Percentiles rank a stretch among this genome's conserved stretches.
These are phyloP conservation scores for Lacanobia oleracea DNA, from an alignment of 2,888 invertebrate species.

Conservation along the genomic window DNA sequence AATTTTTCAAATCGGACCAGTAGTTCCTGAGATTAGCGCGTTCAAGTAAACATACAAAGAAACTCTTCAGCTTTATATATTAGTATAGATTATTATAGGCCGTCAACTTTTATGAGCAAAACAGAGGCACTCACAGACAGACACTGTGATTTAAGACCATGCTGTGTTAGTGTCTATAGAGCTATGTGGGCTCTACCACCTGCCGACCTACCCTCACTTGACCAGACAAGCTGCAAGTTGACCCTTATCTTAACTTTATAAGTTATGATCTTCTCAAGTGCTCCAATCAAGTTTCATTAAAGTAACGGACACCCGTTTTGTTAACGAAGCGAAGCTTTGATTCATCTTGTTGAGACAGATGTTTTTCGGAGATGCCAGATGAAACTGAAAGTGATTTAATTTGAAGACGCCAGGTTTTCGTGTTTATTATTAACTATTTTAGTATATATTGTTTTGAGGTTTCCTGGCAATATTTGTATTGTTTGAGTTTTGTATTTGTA, in stretches of 20 bases:
- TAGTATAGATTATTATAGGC: neutral
- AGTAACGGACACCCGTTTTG: slow-evolving; percentile 17
- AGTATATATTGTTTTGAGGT: neutral
- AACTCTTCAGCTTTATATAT: too few species aligned
- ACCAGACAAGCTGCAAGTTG: slow-evolving; percentile 42
- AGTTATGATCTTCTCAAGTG: slow-evolving; percentile 30
- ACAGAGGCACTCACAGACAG: neutral
- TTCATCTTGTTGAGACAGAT: slow-evolving; percentile 33
- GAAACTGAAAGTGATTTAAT: slow-evolving; percentile 45
- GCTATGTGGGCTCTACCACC: slow-evolving; percentile 15
- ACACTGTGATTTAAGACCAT: neutral
- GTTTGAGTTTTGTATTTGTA: too few species aligned
- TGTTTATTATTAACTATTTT: neutral
- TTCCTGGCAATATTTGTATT: too few species aligned
- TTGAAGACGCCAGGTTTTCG: slow-evolving; percentile 1
- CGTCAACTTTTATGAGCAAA: neutral
- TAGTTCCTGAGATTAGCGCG: too few species aligned
- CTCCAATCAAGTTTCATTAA: slow-evolving; percentile 36
- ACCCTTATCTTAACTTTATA: slow-evolving; percentile 25
- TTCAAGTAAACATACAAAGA: too few species aligned
- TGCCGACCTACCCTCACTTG: slow-evolving; percentile 29
- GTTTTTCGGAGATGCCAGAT: slow-evolving; percentile 11
- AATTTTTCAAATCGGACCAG: too few species aligned
- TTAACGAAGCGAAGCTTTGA: slow-evolving; percentile 20
- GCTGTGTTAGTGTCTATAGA: neutral